Base-by-base conservation (phyloP, 2,797 vertebrate genomes). In the Diglossa cyanea region DNA sequence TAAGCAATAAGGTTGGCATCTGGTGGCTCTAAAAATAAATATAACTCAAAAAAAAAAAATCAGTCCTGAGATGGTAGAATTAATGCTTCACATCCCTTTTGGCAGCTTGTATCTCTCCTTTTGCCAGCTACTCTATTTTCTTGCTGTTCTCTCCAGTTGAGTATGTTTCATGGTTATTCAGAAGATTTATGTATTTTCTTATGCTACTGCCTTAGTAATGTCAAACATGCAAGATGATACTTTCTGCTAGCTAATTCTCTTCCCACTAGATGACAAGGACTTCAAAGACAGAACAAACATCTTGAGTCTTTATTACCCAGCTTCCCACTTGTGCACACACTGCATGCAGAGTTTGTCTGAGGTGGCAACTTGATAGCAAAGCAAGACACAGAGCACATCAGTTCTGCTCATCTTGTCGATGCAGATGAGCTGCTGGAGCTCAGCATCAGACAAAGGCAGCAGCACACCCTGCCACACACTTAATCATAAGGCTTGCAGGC, bases 41-140 rank as follows among this genome's bases (percentile, higher is more conserved):
- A 39, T 6, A 26, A n/a, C 53, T n/a, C 4, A 5, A 30, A 23
- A 33, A 65, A 28, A 48, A 62, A n/a, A n/a, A 44, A 31, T 7
- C 67, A 75, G 42, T 60, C 67, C 71, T 55, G 63, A 88, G 77
- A 85, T 88, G 63, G 70, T 70, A 25, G 79, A 95, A 95, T 81
- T 88, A 78, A 93, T 62, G 66, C 51, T 92, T 82, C 65, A 71
- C 53, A 87, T 76, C 77, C 71, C 48, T 93, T 88, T 89, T 93
- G 92, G 92, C 84, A 94, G 84, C 65, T 89, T 40, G 9, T 7
- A 44, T 63, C 74, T 74, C 85, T 80, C 57, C n/a, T 9, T 80
- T 91, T 95, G 88, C 81, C 90, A 96, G 63, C 57, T 87, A 74
- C 67, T 81, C 63, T 88, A 62, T 86, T 76, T 90, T 91, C 82